These are phyloP conservation scores for Priocnemis perturbator DNA, from an alignment of 2,888 invertebrate species.

Conservation along the genomic window DNA sequence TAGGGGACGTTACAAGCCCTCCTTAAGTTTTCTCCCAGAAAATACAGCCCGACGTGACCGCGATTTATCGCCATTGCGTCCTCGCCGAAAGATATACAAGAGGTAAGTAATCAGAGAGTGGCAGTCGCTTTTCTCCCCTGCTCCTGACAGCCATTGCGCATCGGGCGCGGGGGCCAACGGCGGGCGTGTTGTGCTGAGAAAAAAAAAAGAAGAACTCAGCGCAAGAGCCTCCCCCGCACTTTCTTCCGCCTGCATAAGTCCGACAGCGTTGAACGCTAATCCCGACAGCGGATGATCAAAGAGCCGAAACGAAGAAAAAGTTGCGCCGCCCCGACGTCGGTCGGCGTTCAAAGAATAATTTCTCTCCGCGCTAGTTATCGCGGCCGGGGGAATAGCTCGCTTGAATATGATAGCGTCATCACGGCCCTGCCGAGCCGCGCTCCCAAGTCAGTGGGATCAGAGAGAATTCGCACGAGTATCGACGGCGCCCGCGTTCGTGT, in stretches of 20 bases:
- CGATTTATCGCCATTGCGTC: constrained; percentile 5
- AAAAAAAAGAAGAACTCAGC: too few relatives aligned
- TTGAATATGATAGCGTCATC: too few relatives aligned
- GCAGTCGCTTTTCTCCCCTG: neutral
- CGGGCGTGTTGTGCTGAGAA: too few relatives aligned
- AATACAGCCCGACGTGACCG: constrained; percentile 2
- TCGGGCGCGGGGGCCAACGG: too few relatives aligned
- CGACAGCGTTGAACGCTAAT: constrained; percentile 18
- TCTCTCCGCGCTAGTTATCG: constrained; percentile 21
- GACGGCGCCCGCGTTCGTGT: too few relatives aligned
- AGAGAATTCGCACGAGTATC: too few relatives aligned
- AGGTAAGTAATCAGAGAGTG: neutral
- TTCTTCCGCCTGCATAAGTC: constrained; percentile 19
- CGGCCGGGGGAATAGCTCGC: constrained; percentile 1
- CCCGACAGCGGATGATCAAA: constrained; percentile 42
- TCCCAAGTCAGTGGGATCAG: too few relatives aligned
- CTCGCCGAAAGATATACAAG: neutral
- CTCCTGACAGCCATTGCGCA: neutral
- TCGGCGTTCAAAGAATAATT: constrained; percentile 35
- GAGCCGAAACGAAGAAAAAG: constrained; percentile 11
- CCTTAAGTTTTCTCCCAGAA: neutral
- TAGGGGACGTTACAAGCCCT: neutral
- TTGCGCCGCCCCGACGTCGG: constrained; percentile 16
- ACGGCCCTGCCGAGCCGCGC: too few relatives aligned
- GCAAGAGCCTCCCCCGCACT: neutral